Evolutionary conservation across 2,113 vertebrate genomes (phyloP).

Genomic region (Eleginops maclovinus): DNA sequence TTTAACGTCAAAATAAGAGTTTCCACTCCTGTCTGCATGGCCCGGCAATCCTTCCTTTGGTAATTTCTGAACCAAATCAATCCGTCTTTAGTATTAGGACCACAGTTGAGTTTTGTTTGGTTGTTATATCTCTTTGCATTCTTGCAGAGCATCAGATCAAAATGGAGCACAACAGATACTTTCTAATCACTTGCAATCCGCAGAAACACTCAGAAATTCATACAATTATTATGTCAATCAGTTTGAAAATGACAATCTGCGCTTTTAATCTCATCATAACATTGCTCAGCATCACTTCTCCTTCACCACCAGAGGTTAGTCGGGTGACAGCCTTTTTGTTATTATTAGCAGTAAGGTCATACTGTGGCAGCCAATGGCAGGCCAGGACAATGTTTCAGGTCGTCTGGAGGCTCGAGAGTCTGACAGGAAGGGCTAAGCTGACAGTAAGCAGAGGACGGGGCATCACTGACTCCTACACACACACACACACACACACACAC

Average conservation of each 20-base stretch:
- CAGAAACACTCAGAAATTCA: not conserved
- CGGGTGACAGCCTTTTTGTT: slow-evolving; percentile 31
- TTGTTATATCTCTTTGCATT: not conserved
- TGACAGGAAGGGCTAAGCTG: slow-evolving; percentile 38
- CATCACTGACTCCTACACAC: slow-evolving; percentile 55
- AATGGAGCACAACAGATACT: not conserved
- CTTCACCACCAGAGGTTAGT: slow-evolving; percentile 32
- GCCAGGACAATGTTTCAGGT: slow-evolving; percentile 32
- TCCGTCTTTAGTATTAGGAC: not conserved
- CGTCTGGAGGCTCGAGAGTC: slow-evolving; percentile 40
- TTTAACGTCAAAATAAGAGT: not conserved
- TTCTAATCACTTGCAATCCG: not conserved
- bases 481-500: slow-evolving; percentile 44
- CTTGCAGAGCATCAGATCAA: not conserved
- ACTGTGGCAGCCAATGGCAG: slow-evolving; percentile 23
- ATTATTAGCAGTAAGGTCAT: slow-evolving; percentile 66
- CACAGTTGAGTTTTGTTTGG: not conserved
- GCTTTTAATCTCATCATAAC: not conserved
- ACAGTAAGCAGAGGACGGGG: slow-evolving; percentile 37
- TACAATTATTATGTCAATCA: slow-evolving; percentile 3
- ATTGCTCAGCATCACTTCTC: slow-evolving; percentile 8
- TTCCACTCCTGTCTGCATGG: not conserved
- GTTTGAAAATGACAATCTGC: not conserved
- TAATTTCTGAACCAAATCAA: not conserved
- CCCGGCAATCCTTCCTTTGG: not conserved